These are phyloP conservation scores for Fregetta grallaria DNA, from an alignment of 2,113 vertebrate species.

Conservation along the genomic window DNA sequence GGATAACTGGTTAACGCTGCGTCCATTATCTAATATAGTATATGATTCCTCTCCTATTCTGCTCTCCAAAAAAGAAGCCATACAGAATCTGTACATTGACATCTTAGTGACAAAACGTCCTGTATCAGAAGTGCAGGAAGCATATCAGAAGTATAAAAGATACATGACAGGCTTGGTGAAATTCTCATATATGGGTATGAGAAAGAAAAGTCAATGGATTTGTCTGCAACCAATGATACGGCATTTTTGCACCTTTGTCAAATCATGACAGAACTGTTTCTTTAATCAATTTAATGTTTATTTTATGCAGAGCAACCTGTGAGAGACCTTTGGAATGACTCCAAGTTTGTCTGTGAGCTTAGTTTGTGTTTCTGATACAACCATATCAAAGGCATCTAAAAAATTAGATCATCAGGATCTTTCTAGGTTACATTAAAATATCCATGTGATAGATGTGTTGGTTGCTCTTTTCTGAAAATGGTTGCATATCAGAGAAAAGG, in stretches of 20 bases:
- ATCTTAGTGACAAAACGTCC: neutral
- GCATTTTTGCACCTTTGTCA: neutral
- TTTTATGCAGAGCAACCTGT: neutral
- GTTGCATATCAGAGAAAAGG: neutral
- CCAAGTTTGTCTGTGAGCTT: neutral
- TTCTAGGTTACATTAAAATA: neutral
- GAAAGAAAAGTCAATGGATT: neutral
- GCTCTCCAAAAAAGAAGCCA: neutral
- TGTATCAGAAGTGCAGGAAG: neutral
- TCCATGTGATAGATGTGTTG: neutral
- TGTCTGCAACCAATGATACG: neutral
- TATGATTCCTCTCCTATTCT: neutral
- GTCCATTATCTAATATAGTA: neutral
- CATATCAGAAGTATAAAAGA: neutral
- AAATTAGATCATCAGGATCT: neutral
- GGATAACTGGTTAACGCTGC: neutral
- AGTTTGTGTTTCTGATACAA: neutral
- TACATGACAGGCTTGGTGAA: neutral
- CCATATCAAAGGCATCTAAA: neutral
- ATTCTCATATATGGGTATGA: neutral
- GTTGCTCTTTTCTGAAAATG: neutral
- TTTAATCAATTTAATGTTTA: neutral
- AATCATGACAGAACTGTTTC: neutral
- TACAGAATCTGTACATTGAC: neutral
- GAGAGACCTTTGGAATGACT: neutral